Evolutionary conservation across 2,888 invertebrate genomes (phyloP), one percentile per base, ranked within the genome.

Genomic region (Chrysomela aeneicollis): DNA sequence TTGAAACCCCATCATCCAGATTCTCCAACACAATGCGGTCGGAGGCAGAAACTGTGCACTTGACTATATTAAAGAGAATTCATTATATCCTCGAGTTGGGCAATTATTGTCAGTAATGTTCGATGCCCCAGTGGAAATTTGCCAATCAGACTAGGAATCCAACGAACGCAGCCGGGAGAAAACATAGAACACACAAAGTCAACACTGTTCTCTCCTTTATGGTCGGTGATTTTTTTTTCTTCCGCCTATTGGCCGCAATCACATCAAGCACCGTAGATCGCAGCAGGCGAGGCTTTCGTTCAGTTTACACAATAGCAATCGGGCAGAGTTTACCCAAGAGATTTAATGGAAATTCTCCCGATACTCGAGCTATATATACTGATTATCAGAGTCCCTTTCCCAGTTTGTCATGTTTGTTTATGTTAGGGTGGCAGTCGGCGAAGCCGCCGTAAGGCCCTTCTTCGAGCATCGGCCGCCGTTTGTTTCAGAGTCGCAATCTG

Each of bases 401-500:
- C 17, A 64, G 50, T 54, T 55, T 59, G 32, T 59, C 37, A 50
- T 59, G 59, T 64, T 59, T 64, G 63, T 59, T 30, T 60, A 26
- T 52, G 50, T 53, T 32, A 15, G 37, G n/a, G n/a, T n/a, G n/a
- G n/a, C n/a, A 42, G 55, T 42, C 19, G 37, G 10, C 37, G 22
- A 55, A 42, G 21, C 37, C 42, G 57, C 57, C n/a, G n/a, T n/a
- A n/a, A n/a, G 57, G 37, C 26, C 22, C 32, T 49, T 60, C 59
- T 57, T 63, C 50, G 62, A 59, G 61, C 58, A 60, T 66, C 57
- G 63, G 59, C 60, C 60, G 50, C 64, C 67, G 62, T 69, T 71
- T 71, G 69, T 70, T 71, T 67, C 69, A 64, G 59, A 58, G 61
- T 55, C 54, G 54, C 65, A 69, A 71, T 71, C 69, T 64, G 71